Evolutionary conservation across 2,888 invertebrate species (phyloP).

Genomic region (Drosophila meridionalis): DNA sequence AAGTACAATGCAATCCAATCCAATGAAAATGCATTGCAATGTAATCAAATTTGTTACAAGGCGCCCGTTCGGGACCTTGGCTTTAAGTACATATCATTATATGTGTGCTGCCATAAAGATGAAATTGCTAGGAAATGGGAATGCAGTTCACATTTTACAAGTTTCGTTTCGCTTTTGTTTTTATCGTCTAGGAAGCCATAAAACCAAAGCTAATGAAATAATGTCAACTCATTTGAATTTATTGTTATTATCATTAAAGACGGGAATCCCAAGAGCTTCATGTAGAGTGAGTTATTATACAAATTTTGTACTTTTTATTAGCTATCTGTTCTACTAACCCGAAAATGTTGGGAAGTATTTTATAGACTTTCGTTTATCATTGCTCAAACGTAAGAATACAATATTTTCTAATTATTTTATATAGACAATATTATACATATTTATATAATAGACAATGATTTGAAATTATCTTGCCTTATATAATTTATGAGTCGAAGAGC

Average conservation of each 20-base stretch:
- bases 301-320: not conserved
- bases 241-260: constrained; percentile 26
- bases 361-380: not conserved
- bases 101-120: constrained; percentile 29
- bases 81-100: constrained; percentile 45
- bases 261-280: constrained; percentile 9
- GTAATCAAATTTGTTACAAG: constrained; percentile 52
- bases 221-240: constrained; percentile 30
- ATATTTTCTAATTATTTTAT: not conserved
- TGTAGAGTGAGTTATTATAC: not conserved
- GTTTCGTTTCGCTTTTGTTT: not conserved
- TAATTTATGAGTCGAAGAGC: not conserved
- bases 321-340: constrained; percentile 13
- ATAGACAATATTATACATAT: not conserved
- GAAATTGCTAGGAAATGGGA: constrained; percentile 29
- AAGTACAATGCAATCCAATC: constrained; percentile 50
- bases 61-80: constrained; percentile 36
- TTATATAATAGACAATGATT: not conserved
- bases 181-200: constrained; percentile 28
- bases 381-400: not conserved
- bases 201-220: constrained; percentile 27
- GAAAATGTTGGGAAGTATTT: not conserved
- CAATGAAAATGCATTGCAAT: constrained; percentile 37
- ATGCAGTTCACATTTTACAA: constrained; percentile 10
- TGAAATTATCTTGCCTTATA: not conserved